Evolutionary conservation across 2,797 vertebrate species (phyloP).

Genomic region (Phyllotis vaccarum): DNA sequence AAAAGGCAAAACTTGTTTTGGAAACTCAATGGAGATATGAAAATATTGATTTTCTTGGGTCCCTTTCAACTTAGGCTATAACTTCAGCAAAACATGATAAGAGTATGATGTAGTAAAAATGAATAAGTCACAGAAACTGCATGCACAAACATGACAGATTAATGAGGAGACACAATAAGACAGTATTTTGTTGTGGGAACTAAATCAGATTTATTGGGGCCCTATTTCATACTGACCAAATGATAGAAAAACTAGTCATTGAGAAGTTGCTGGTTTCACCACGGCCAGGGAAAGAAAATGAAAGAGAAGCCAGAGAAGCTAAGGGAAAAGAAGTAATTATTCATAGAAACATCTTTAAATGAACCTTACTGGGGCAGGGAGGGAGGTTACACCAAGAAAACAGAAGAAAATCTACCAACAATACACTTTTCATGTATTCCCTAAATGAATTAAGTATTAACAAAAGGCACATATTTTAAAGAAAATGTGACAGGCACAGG

Average conservation of each 20-base stretch:
- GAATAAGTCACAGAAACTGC: not conserved
- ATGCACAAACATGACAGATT: not conserved
- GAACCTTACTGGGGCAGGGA: not conserved
- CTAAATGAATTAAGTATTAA: not conserved
- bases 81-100: not conserved
- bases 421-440: constrained; percentile 14
- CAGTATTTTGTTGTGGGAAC: not conserved
- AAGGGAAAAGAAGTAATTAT: not conserved
- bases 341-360: not conserved
- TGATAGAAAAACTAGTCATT: not conserved
- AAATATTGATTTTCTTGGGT: not conserved
- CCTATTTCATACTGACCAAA: not conserved
- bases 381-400: not conserved
- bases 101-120: not conserved
- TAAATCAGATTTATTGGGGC: constrained; percentile 5
- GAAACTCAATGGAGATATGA: not conserved
- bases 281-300: not conserved
- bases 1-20: not conserved
- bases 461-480: constrained; percentile 2
- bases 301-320: not conserved
- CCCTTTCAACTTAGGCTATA: not conserved
- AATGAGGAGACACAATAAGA: not conserved
- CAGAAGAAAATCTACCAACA: not conserved
- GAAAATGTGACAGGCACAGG: not conserved
- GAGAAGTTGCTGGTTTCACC: not conserved